Base-by-base conservation (phyloP, 2,113 vertebrate species). In the Callaeas wilsoni region DNA sequence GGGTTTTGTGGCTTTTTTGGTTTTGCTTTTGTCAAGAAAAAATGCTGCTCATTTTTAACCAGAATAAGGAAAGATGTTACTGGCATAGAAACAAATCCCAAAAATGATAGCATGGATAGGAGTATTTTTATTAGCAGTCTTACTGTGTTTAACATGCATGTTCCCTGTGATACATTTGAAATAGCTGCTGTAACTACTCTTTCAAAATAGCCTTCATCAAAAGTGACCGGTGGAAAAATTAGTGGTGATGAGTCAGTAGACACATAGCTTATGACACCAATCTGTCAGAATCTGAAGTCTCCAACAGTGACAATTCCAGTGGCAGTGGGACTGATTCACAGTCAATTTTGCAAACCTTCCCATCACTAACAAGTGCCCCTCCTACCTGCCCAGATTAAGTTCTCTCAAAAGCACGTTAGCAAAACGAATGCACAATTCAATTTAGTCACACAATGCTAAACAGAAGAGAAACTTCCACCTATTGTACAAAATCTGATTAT, bases 201-300 rank as follows among this genome's bases (percentile, higher is more conserved):
- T 88, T 46, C 46, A 85, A 84, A 93, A 90, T 6, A 94, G 46
- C 75, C 68, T 56, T 94, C 57, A 93, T 77, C 63, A 79, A 88
- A 93, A 92, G 79, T 1, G 33, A 90, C 82, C 73, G 75, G 79
- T 76, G 88, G 85, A 92, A 94, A 93, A 93, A 83, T 76, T 69
- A 90, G 55, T 25, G 30, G 60, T 0, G 10, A 83, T 92, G 88
- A 97, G 59, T 93, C 88, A 94, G 85, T 53, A 93, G 79, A 88
- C 46, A 70, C 46, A 33, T 18, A 90, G 50, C 79, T 90, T 87
- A 80, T 90, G 82, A 96, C 90, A 95, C 82, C 10, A 3, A 88
- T 94, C 90, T 88, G 92, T 83, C 92, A 95, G 67, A 92, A 80
- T 33, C 32, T 63, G 57, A 87, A 80, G 46, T 41, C 60, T 86